phyloP scores from a whole-genome alignment of 2,888 invertebrate genomes.

The Sipha maydis region DNA sequence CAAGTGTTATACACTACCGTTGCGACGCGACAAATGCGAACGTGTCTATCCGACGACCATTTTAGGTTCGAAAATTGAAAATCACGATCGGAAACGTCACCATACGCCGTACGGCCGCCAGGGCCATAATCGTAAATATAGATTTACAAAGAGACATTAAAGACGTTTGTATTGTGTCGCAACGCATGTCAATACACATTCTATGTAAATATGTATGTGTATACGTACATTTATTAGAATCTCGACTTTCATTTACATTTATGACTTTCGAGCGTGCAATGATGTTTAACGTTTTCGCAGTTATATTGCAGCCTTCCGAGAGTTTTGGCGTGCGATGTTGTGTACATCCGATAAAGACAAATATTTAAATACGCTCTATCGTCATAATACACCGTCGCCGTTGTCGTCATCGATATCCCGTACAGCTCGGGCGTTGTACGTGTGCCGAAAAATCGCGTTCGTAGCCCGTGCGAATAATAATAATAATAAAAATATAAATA shows the following conservation, averaged over 20 bases:
- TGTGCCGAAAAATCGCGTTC: no score
- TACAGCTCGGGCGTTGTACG: no score
- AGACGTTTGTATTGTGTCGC: conserved; percentile 21
- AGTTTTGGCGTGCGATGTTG: neutral
- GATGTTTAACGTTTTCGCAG: neutral
- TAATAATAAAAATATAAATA: no score
- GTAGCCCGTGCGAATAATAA: no score
- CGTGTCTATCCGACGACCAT: conserved; percentile 31
- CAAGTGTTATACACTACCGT: neutral
- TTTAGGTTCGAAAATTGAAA: conserved; percentile 41
- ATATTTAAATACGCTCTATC: neutral
- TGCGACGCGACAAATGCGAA: neutral
- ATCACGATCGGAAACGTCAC: conserved; percentile 44
- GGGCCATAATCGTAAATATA: conserved; percentile 45
- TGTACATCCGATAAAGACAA: neutral
- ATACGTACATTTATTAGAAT: conserved; percentile 29
- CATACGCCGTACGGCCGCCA: neutral
- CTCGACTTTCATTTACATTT: conserved; percentile 44
- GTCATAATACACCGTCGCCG: neutral
- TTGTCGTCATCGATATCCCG: neutral
- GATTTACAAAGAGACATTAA: conserved; percentile 47
- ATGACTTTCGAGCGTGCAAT: conserved; percentile 3
- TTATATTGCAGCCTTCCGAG: neutral
- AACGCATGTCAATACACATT: conserved; percentile 43
- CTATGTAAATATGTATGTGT: conserved; percentile 30